A percentile compares a stretch with the other conserved stretches of the same genome.
phyloP scores from a whole-genome alignment of 1,140 invertebrate species.

The Drosophila fuyamai region DNA sequence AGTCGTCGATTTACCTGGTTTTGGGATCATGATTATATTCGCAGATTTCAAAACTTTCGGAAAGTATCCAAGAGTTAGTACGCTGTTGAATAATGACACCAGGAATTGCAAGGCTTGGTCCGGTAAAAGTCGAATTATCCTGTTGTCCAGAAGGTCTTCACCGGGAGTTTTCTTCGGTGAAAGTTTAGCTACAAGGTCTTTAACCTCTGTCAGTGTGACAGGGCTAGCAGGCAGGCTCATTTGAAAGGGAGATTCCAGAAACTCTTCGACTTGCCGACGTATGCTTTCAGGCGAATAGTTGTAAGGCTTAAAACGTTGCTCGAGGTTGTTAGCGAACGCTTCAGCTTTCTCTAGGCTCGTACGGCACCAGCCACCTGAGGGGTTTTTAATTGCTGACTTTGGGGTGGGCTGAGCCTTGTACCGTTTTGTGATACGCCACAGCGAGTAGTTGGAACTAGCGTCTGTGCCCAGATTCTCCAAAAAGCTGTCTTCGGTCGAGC shows the following conservation, averaged over 20 bases:
- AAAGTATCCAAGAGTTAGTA: slow-evolving; percentile 16
- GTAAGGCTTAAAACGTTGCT: not conserved
- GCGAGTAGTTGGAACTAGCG: not conserved
- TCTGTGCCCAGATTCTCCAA: slow-evolving; percentile 2
- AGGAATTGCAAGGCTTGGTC: no score
- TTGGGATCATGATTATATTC: slow-evolving; percentile 10
- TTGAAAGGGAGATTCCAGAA: no score
- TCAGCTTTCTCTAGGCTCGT: no score
- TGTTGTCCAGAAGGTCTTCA: no score
- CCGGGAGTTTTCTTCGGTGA: no score
- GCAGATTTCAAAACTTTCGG: slow-evolving; percentile 7
- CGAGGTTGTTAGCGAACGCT: no score
- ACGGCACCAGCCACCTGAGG: not conserved
- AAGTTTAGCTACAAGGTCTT: not conserved
- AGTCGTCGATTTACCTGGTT: slow-evolving; percentile 4
- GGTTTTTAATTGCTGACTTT: not conserved
- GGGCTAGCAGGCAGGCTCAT: not conserved
- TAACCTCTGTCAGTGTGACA: not conserved
- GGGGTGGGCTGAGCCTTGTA: not conserved
- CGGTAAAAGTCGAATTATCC: no score
- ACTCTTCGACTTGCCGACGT: not conserved
- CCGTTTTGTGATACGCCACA: slow-evolving; percentile 8
- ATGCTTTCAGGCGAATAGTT: not conserved
- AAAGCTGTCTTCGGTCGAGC: not conserved
- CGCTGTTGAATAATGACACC: no score